phyloP scores from a whole-genome alignment of 2,797 vertebrate genomes.

The Gadopsis bispinosus region DNA sequence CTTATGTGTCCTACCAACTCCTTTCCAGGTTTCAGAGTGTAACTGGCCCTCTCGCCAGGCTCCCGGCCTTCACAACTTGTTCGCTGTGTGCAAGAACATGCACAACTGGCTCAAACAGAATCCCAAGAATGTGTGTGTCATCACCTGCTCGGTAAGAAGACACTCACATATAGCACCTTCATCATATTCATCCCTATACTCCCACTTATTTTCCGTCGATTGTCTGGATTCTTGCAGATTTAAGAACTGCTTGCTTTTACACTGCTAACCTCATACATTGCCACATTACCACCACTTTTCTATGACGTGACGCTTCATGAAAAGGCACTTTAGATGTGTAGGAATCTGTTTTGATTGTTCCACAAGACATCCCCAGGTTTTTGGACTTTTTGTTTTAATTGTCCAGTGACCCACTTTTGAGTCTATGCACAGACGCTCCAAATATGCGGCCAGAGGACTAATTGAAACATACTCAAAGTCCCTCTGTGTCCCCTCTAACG shows the following conservation, averaged over 20 bases:
- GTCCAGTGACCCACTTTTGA: slow-evolving; percentile 28
- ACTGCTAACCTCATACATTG: neutral
- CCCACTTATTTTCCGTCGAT: neutral
- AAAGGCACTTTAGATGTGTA: neutral
- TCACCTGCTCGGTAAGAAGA: slow-evolving; percentile 97
- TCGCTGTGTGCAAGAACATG: slow-evolving; percentile 99
- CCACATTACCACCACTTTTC: neutral
- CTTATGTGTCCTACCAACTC: slow-evolving; percentile 4
- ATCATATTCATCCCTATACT: neutral
- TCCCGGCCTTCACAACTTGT: slow-evolving; percentile 97
- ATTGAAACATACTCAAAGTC: neutral
- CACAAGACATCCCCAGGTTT: neutral
- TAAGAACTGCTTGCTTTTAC: neutral
- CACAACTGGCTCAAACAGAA: slow-evolving; percentile 99
- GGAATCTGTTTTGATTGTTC: neutral
- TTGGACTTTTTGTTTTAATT: slow-evolving; percentile 15
- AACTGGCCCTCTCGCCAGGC: slow-evolving; percentile 96
- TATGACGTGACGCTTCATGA: neutral
- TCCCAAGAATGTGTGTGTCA: slow-evolving; percentile 98
- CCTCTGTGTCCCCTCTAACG: neutral
- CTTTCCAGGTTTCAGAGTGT: slow-evolving; percentile 94
- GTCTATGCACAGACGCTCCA: neutral
- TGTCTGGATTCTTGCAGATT: neutral
- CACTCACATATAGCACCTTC: neutral
- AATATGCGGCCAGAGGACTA: slow-evolving; percentile 7